These are phyloP conservation scores for Ornithorhynchus anatinus DNA, from an alignment of 2,113 vertebrate species.

Conservation along the genomic window DNA sequence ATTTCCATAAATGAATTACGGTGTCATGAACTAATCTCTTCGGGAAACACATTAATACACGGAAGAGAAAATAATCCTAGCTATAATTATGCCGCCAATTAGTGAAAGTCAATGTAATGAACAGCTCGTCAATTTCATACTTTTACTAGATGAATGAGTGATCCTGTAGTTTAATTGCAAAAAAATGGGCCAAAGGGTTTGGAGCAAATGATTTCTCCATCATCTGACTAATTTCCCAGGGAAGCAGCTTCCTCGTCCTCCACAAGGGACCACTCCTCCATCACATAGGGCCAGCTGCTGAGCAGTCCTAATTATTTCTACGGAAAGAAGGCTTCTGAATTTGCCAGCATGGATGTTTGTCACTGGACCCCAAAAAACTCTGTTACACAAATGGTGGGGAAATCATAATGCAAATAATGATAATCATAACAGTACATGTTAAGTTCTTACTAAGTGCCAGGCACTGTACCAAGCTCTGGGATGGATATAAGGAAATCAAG, in stretches of 20 bases:
- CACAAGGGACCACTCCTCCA: background rate
- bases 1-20: conserved; percentile 48
- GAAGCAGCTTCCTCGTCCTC: conserved; percentile 16
- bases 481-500: too few relatives aligned
- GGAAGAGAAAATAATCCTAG: conserved; percentile 49
- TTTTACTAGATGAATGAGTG: conserved; percentile 26
- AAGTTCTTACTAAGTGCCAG: too few relatives aligned
- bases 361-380: too few relatives aligned
- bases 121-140: conserved; percentile 45
- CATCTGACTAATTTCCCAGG: background rate
- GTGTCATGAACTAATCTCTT: conserved; percentile 49
- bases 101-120: conserved; percentile 46
- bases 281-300: conserved; percentile 2
- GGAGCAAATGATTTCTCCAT: conserved; percentile 22
- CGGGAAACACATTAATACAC: conserved; percentile 58
- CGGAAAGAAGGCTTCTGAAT: too few relatives aligned
- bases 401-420: too few relatives aligned
- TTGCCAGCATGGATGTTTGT: too few relatives aligned
- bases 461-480: too few relatives aligned
- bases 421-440: too few relatives aligned
- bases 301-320: background rate
- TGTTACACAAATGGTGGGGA: too few relatives aligned
- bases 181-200: conserved; percentile 42
- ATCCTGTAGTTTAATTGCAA: conserved; percentile 44
- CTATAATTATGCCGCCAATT: conserved; percentile 50